A percentile compares a stretch with the other conserved stretches of the same genome.
Evolutionary conservation across 2,888 invertebrate species (phyloP).

Genomic region (Plagodis dolabraria): DNA sequence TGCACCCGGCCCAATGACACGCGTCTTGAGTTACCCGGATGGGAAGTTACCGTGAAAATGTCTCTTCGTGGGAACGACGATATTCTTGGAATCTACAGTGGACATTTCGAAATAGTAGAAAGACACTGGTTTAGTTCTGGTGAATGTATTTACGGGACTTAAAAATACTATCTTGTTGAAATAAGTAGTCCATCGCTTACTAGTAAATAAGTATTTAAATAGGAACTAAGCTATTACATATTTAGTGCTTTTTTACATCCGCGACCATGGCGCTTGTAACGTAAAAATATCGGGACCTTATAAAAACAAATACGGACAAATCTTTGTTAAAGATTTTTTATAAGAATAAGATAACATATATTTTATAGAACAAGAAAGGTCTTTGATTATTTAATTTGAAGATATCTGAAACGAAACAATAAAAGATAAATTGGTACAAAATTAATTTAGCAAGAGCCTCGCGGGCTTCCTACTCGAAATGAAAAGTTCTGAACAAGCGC

Average conservation of each 20-base stretch:
- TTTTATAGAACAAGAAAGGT: constrained; percentile 8
- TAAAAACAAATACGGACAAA: no score
- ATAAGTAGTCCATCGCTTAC: no score
- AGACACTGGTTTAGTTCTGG: no score
- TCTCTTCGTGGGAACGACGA: constrained; percentile 26
- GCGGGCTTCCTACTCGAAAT: constrained; percentile 34
- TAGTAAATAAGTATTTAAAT: no score
- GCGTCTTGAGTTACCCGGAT: constrained; percentile 4
- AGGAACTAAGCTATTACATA: no score
- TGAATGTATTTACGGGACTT: no score
- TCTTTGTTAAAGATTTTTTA: no score
- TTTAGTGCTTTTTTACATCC: no score
- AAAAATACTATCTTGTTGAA: no score
- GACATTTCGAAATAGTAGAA: neutral
- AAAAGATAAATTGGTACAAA: constrained; percentile 26
- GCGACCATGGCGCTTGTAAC: no score
- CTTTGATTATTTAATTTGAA: constrained; percentile 13
- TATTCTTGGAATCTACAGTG: constrained; percentile 20
- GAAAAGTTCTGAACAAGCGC: constrained; percentile 45
- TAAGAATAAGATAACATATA: neutral
- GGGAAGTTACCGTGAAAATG: constrained; percentile 45
- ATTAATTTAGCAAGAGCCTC: constrained; percentile 29
- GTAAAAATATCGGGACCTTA: no score
- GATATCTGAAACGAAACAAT: constrained; percentile 26
- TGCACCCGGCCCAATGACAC: constrained; percentile 45